Evolutionary conservation across 2,888 invertebrate genomes (phyloP), one percentile per base, ranked within the genome.

Genomic region (Encarsia formosa): DNA sequence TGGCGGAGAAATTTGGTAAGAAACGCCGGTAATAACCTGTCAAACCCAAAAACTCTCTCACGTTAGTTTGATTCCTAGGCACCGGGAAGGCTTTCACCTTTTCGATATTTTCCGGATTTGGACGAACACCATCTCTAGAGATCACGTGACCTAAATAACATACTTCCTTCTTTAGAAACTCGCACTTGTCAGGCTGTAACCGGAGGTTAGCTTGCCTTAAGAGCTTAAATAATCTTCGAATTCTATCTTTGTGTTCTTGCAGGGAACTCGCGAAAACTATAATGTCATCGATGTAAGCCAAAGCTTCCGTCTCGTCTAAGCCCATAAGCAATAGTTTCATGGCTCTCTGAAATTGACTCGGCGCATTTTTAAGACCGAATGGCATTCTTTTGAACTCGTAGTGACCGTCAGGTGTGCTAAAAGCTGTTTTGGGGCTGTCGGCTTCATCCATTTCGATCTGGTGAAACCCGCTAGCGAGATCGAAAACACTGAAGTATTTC

Each of bases 1-100:
- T 26, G 40, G 32, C 20, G 9, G 56, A 50, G 42, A 58, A 59
- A 19, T 32, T 13, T 13, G 5, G 5, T 5, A 32, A n/a, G 15
- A 32, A 32, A 8, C 5, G 5, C 22, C 38, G 8, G 19, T 38
- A 38, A 16, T 8, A 38, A 19, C 38, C 38, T 4, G 11, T 13
- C 4, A 38, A 13, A 16, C 38, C 38, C 5, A 38, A 38, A 38
- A 20, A 38, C 13, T 38, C 18, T 16, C 22, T 38, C n/a, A 37
- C 5, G 19, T 37, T 37, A 18, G 9, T 37, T 4, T 16, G 19
- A 5, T 4, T 37, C 13, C 13, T 6, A 19, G 37, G 37, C 3
- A 18, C 19, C 5, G 37, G 37, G 19, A 37, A 37, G 4, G 16
- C 37, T 37, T 37, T 37, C 19, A 37, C 37, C 11, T 5, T 19